A percentile compares a stretch with the other conserved stretches of the same genome.
Conservation (phyloP, 2,113 vertebrate genomes). For the Emydocephalus ijimae region DNA sequence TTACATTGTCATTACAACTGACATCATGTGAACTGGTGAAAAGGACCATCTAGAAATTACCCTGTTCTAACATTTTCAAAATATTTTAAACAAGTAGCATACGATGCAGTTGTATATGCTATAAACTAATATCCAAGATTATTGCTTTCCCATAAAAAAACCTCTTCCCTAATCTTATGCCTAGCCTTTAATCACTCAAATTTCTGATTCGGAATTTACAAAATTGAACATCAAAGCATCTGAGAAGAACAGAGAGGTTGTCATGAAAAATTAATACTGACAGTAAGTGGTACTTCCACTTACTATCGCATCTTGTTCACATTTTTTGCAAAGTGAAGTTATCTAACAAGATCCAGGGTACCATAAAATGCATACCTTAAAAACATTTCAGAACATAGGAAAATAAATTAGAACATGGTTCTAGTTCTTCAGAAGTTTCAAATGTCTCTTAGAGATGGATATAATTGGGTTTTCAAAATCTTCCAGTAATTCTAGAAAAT, state of each 20-base stretch:
- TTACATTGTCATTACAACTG: background rate
- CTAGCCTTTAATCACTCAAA: background rate
- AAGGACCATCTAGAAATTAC: background rate
- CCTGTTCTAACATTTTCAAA: too few relatives aligned
- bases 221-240: background rate
- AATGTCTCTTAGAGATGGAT: background rate
- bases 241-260: background rate
- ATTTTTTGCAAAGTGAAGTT: background rate
- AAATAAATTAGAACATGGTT: background rate
- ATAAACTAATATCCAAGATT: background rate
- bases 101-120: too few relatives aligned
- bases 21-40: background rate
- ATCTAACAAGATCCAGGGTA: background rate
- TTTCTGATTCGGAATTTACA: background rate
- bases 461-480: background rate
- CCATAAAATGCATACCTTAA: background rate
- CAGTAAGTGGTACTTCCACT: background rate
- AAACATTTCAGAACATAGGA: background rate
- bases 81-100: background rate
- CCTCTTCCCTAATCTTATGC: background rate
- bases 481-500: background rate
- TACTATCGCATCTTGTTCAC: background rate
- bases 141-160: background rate
- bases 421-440: background rate
- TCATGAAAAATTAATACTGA: background rate